Evolutionary conservation across 2,797 vertebrate genomes (phyloP).

Genomic region (Falco peregrinus): DNA sequence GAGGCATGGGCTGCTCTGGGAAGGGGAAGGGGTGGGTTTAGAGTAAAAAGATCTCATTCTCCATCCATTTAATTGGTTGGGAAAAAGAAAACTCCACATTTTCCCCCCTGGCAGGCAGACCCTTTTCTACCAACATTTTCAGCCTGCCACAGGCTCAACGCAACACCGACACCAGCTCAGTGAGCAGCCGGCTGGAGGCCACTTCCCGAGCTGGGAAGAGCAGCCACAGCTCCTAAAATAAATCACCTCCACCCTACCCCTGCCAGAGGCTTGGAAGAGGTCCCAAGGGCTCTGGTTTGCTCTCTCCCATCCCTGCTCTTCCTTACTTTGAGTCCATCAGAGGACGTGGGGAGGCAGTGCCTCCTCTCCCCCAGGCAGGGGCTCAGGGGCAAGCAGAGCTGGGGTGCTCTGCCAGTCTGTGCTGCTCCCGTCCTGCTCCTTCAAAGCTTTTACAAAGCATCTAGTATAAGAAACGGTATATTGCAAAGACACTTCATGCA

Average conservation of each 20-base stretch:
- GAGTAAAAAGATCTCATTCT: neutral
- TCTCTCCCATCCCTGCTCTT: neutral
- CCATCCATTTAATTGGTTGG: neutral
- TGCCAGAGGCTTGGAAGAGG: neutral
- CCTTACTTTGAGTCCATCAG: fast-evolving
- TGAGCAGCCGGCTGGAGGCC: fast-evolving
- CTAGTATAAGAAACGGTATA: neutral
- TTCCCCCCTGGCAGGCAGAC: neutral
- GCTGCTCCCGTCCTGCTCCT: neutral
- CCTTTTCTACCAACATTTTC: neutral
- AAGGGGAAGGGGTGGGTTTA: neutral
- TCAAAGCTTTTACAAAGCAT: neutral
- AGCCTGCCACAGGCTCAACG: fast-evolving
- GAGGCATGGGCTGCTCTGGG: neutral
- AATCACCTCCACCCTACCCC: neutral
- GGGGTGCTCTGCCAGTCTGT: neutral
- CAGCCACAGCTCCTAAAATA: constrained; percentile 15
- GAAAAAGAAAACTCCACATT: neutral
- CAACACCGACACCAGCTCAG: neutral
- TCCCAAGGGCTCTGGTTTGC: neutral
- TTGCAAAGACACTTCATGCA: neutral
- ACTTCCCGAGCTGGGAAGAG: neutral
- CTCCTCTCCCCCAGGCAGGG: neutral
- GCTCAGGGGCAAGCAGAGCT: neutral
- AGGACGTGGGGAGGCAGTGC: fast-evolving